These are phyloP conservation scores for Troides aeacus DNA, from an alignment of 2,888 invertebrate species.

Conservation along the genomic window DNA sequence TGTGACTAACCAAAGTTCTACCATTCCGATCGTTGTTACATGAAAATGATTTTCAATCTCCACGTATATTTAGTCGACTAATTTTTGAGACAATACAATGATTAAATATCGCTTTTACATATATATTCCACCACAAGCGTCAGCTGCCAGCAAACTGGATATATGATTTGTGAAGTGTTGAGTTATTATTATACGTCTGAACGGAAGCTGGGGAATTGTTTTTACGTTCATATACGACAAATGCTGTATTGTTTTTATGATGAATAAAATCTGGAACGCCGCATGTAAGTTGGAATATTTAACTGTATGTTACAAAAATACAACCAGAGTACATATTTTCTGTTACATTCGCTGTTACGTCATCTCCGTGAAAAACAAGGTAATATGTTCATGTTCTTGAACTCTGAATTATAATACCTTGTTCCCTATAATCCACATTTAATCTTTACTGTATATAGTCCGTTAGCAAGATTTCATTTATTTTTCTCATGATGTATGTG, in stretches of 20 bases:
- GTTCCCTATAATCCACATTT: not conserved
- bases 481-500: not conserved
- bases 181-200: slow-evolving; percentile 6
- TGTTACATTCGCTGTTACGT: not conserved
- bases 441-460: not conserved
- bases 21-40: no score
- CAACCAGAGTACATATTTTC: not conserved
- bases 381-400: not conserved
- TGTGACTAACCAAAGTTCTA: no score
- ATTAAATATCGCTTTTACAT: not conserved
- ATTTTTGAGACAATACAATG: no score
- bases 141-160: slow-evolving; percentile 11
- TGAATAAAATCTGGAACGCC: slow-evolving; percentile 20
- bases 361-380: not conserved
- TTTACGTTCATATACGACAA: slow-evolving; percentile 17
- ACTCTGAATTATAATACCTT: not conserved
- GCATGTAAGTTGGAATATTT: slow-evolving; percentile 1
- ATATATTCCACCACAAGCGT: not conserved
- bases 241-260: slow-evolving; percentile 20
- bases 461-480: not conserved
- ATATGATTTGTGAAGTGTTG: slow-evolving; percentile 14
- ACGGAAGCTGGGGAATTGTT: slow-evolving; percentile 16
- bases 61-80: no score
- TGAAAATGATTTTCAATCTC: no score
- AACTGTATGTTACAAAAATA: not conserved